Percentiles rank a stretch among this genome's conserved stretches.
These are phyloP conservation scores for Deroplatys truncata DNA, from an alignment of 2,888 invertebrate genomes.

Conservation along the genomic window DNA sequence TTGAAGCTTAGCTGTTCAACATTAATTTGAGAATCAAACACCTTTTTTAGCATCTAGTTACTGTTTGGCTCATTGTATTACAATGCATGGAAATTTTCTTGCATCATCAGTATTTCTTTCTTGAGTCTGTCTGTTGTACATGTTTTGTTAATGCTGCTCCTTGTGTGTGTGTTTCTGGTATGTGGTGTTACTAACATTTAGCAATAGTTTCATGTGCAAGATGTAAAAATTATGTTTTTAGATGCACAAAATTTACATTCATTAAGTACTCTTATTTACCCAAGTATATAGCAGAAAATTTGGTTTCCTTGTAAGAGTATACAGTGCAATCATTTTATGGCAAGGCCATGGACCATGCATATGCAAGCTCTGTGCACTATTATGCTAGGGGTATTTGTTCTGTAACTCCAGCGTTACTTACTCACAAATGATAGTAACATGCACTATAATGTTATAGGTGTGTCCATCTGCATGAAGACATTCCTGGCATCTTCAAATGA, in stretches of 20 bases:
- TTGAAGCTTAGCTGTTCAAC: conserved; percentile 34
- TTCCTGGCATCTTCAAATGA: too few species aligned
- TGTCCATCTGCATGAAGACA: too few species aligned
- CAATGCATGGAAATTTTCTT: background rate
- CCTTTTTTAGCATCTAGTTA: background rate
- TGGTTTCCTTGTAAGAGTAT: background rate
- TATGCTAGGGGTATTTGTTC: too few species aligned
- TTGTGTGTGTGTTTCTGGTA: background rate
- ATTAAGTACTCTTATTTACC: background rate
- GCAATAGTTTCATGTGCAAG: background rate
- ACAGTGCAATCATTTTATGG: too few species aligned
- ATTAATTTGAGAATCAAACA: background rate
- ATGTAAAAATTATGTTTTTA: background rate
- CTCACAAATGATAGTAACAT: too few species aligned
- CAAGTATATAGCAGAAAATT: background rate
- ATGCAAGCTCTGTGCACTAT: too few species aligned
- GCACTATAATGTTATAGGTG: too few species aligned
- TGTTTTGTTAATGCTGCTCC: background rate
- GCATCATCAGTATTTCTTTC: background rate
- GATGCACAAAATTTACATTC: background rate
- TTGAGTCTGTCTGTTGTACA: background rate
- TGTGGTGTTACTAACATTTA: background rate
- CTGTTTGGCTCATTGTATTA: background rate
- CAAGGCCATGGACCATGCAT: too few species aligned
- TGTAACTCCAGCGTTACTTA: too few species aligned